Percentiles rank a stretch among this genome's conserved stretches.
These are phyloP conservation scores for Dinoponera quadriceps DNA, from an alignment of 1,140 invertebrate species.

Conservation along the genomic window DNA sequence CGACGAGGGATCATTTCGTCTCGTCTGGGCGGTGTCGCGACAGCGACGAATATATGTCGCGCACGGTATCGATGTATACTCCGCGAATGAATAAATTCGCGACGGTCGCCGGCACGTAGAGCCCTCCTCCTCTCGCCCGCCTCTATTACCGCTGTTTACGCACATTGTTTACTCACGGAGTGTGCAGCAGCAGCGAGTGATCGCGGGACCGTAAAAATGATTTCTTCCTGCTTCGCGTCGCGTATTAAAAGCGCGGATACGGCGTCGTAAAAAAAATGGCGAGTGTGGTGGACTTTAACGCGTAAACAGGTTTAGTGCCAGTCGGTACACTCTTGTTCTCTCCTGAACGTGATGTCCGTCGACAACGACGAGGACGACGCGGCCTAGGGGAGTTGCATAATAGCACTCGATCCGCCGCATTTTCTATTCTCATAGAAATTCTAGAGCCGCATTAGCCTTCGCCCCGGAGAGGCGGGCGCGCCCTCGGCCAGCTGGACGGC, in stretches of 20 bases:
- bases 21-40: too few species aligned
- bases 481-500: slow-evolving; percentile 2
- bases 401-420: slow-evolving; percentile 41
- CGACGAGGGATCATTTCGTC: not conserved
- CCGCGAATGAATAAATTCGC: not conserved
- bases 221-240: slow-evolving; percentile 36
- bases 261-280: slow-evolving; percentile 54
- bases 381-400: slow-evolving; percentile 54
- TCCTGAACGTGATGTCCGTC: slow-evolving; percentile 54
- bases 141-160: slow-evolving; percentile 34
- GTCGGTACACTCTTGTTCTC: slow-evolving; percentile 32
- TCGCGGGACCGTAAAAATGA: slow-evolving; percentile 57
- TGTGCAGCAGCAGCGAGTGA: not conserved
- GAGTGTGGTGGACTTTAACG: slow-evolving; percentile 42
- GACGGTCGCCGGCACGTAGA: not conserved
- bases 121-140: too few species aligned
- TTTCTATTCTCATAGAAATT: slow-evolving; percentile 58
- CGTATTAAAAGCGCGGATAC: slow-evolving; percentile 45
- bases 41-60: too few species aligned
- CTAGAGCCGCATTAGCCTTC: slow-evolving; percentile 23
- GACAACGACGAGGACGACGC: slow-evolving; percentile 38
- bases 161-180: slow-evolving; percentile 38
- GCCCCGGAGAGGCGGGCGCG: not conserved
- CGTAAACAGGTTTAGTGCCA: slow-evolving; percentile 54
- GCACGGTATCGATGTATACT: not conserved